Base-by-base conservation (phyloP, 2,113 vertebrate species). In the Willisornis vidua region DNA sequence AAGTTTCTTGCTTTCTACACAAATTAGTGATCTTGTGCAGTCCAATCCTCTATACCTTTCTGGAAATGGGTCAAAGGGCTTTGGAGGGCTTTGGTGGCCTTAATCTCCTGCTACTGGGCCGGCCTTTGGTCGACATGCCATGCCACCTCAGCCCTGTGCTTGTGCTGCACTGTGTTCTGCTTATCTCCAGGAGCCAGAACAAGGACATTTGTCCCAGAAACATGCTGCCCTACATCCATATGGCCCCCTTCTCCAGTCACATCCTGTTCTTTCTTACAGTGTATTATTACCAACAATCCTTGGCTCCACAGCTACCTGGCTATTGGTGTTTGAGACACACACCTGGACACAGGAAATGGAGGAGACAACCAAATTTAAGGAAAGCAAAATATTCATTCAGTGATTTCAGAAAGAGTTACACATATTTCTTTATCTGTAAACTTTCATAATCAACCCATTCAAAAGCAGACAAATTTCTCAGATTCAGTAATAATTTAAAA, bases 271-370 rank as follows among this genome's bases (percentile, higher is more conserved):
- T 83, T 62, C 45, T 37, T 37, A 73, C 43, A 75, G 19, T n/a
- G 25, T 61, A 29, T 41, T 68, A 41, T 23, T 55, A 68, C 39
- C 62, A 70, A 62, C 63, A 76, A 17, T 83, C 78, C 55, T 62
- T 68, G 55, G n/a, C 55, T 70, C 41, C 78, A 48, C 29, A 55
- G 14, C 39, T 70, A 83, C 29, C n/a, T 0, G 0, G 16, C 39
- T 82, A 39, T 18, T 0, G 0, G 19, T 41, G 17, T 35, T 55
- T 19, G 55, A 68, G 71, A 19, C 25, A 35, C 7, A 61, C 1
- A 1, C 10, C 39, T 1, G 10, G n/a, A 46, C n/a, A 19, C 26
- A 61, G 49, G 9, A 84, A 20, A 43, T 71, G 29, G 24, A 65
- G 17, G 2, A 45, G 31, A 16, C 8, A 76, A 59, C 3, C 11